phyloP scores from a whole-genome alignment of 2,797 vertebrate species.

The Rhadinocentrus ornatus region DNA sequence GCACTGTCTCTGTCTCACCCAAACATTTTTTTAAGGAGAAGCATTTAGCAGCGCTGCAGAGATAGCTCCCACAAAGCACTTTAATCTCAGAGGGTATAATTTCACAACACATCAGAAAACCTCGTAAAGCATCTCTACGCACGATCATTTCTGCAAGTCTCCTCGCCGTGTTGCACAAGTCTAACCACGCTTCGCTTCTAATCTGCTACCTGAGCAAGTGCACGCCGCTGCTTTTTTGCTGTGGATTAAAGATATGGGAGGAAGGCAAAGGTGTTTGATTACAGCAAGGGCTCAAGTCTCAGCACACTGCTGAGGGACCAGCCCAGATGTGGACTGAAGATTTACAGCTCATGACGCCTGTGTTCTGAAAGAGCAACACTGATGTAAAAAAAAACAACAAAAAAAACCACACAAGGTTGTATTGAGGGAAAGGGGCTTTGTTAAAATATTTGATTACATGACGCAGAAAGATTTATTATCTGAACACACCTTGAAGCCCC shows the following conservation, averaged over 20 bases:
- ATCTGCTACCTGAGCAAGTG: constrained; percentile 43
- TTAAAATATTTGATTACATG: constrained; percentile 53
- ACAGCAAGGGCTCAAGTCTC: constrained; percentile 50
- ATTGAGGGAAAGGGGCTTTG: constrained; percentile 9
- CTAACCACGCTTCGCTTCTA: constrained; percentile 49
- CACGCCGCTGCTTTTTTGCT: constrained; percentile 19
- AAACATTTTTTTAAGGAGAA: constrained; percentile 6
- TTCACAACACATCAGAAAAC: constrained; percentile 49
- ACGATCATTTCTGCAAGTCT: constrained; percentile 35
- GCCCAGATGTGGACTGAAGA: constrained; percentile 59
- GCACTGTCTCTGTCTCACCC: background rate
- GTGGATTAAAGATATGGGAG: constrained; percentile 53
- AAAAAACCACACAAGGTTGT: background rate
- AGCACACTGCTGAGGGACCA: constrained; percentile 43
- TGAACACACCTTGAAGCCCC: constrained; percentile 45
- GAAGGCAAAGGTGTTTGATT: constrained; percentile 53
- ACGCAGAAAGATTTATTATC: constrained; percentile 47
- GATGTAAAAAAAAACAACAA: background rate
- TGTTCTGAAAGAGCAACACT: constrained; percentile 25
- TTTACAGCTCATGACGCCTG: constrained; percentile 42
- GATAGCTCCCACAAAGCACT: constrained; percentile 2
- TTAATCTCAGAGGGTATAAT: constrained; percentile 44
- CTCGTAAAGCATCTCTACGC: constrained; percentile 51
- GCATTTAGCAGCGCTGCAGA: constrained; percentile 14
- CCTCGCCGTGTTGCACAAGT: constrained; percentile 52